Evolutionary conservation across 1,140 invertebrate species (phyloP).

Genomic region (Paramacrobiotus metropolitanus): DNA sequence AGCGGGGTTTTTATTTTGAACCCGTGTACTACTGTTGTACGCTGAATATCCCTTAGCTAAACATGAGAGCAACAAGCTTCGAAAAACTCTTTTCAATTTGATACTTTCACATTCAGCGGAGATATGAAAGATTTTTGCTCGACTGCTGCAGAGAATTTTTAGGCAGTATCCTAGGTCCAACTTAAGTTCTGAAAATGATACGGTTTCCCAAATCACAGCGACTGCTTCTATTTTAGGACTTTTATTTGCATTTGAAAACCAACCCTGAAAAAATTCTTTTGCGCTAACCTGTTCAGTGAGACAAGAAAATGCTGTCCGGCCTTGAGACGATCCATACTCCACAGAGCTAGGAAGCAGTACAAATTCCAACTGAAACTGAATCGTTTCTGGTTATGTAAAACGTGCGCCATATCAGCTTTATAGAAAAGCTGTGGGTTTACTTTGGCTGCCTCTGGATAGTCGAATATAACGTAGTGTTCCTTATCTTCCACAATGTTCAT

Average conservation of each 20-base stretch:
- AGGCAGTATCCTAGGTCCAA: too few species aligned
- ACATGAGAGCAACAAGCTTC: not conserved
- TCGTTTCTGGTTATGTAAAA: constrained; percentile 14
- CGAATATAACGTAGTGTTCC: constrained; percentile 15
- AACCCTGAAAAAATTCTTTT: too few species aligned
- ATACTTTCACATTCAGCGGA: too few species aligned
- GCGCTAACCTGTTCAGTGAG: constrained; percentile 39
- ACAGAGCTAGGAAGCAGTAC: constrained; percentile 22
- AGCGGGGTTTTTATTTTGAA: constrained; percentile 35
- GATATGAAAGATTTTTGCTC: not conserved
- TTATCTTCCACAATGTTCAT: constrained; percentile 38
- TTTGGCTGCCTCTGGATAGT: constrained; percentile 13
- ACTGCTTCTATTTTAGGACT: too few species aligned
- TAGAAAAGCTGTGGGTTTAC: constrained; percentile 3
- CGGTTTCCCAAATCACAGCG: too few species aligned
- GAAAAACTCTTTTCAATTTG: too few species aligned
- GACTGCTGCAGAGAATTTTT: constrained; percentile 10
- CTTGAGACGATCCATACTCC: constrained; percentile 70
- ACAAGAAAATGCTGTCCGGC: constrained; percentile 75
- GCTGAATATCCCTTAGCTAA: not conserved
- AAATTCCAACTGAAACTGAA: too few species aligned
- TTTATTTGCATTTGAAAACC: too few species aligned
- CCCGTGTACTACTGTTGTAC: not conserved
- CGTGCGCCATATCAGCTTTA: constrained; percentile 11
- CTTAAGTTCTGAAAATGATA: too few species aligned